These are phyloP conservation scores for Xylota sylvarum DNA, from an alignment of 2,888 invertebrate genomes.

Conservation along the genomic window DNA sequence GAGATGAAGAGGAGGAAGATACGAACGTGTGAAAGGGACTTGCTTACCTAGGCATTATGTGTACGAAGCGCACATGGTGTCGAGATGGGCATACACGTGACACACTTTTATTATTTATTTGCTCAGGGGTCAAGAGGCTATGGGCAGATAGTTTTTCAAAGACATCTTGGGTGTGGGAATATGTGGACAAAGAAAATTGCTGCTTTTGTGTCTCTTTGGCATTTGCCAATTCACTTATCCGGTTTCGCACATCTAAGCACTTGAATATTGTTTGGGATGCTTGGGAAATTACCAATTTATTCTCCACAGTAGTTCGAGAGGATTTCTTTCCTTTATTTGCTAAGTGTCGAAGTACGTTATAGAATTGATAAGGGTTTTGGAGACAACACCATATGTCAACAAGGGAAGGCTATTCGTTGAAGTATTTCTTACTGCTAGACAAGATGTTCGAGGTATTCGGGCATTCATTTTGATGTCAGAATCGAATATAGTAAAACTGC, in stretches of 20 bases:
- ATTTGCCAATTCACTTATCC: background rate
- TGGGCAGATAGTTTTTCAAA: background rate
- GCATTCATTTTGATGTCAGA: too few relatives aligned
- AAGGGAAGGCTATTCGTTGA: too few relatives aligned
- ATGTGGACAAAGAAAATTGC: conserved; percentile 3
- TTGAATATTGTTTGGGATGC: background rate
- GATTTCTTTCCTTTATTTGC: too few relatives aligned
- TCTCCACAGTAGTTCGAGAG: background rate
- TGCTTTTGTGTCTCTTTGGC: background rate
- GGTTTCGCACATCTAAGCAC: background rate
- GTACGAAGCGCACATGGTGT: background rate
- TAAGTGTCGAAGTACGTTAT: too few relatives aligned
- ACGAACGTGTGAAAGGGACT: background rate
- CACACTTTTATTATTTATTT: conserved; percentile 2
- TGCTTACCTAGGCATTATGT: conserved; percentile 5
- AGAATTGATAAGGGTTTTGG: too few relatives aligned
- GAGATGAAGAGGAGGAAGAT: background rate
- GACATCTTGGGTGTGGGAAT: background rate
- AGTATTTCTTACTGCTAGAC: too few relatives aligned
- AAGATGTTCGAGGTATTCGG: too few relatives aligned
- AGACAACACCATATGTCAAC: too few relatives aligned
- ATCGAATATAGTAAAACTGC: too few relatives aligned
- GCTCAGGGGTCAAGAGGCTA: background rate
- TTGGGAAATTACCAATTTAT: background rate
- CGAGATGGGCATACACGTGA: background rate